A percentile compares a stretch with the other conserved stretches of the same genome.
Conservation (phyloP, 37 sponge, comb jelly and placozoan species). For the Eunapius fragilis region DNA sequence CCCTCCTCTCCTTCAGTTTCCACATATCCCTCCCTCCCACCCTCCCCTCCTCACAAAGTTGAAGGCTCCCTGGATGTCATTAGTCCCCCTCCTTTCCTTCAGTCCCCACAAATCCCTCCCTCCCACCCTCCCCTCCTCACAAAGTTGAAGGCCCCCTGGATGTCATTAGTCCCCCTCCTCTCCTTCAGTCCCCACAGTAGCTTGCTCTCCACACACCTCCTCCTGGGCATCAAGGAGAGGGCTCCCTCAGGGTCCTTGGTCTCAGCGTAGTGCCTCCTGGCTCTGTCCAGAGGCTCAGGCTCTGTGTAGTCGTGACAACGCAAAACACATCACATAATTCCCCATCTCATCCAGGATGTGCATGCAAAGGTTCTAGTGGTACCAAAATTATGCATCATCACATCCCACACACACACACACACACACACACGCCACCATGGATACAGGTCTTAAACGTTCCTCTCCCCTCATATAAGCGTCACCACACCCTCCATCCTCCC, state of each 20-base stretch:
- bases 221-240: conserved; percentile 50
- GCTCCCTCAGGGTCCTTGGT: conserved; percentile 56
- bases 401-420: too few species aligned
- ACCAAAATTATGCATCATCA: too few species aligned
- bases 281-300: conserved; percentile 30
- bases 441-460: too few species aligned
- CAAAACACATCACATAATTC: background rate
- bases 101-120: background rate
- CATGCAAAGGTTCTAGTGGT: too few species aligned
- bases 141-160: conserved; percentile 54
- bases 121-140: conserved; percentile 37
- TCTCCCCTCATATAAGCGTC: too few species aligned
- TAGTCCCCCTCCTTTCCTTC: too few species aligned
- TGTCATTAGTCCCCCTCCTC: conserved; percentile 38
- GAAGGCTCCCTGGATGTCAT: too few species aligned
- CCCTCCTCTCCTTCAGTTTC: too few species aligned
- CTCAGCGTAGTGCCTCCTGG: conserved; percentile 48
- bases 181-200: conserved; percentile 66
- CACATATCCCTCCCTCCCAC: too few species aligned
- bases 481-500: background rate
- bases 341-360: too few species aligned
- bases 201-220: conserved; percentile 31
- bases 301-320: conserved; percentile 45
- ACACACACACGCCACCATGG: too few species aligned
- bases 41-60: too few species aligned